Base-by-base conservation (phyloP, 2,888 invertebrate genomes). In the Apamea sordens region DNA sequence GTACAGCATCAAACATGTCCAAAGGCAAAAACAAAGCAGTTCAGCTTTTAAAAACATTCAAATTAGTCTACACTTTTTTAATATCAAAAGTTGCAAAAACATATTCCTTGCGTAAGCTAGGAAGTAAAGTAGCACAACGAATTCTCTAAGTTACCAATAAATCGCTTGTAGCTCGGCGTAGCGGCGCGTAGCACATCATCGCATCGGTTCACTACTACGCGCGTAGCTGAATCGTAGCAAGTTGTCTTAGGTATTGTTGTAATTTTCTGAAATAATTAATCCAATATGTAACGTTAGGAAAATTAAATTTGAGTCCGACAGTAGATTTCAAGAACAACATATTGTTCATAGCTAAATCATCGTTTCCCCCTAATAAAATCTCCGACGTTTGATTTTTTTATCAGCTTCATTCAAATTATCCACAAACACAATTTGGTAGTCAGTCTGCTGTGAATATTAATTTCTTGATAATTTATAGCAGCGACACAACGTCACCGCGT, bases 401-500 rank as follows among this genome's bases (percentile, higher is more conserved):
- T 47, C 10, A 59, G 28, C 18, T 50, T 32, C 47, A 24, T 56
- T 41, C 11, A 74, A 82, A 74, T 65, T 28, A 82, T 59, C 56
- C 15, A 24, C 10, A 70, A 72, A 78, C 59, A 78, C 44, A 71
- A 71, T 68, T 80, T 41, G 53, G n/a, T 47, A 56, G 47, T 32
- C 59, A 61, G 41, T 64, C 56, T 61, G 36, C 28, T 28, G 59
- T 68, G 71, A 80, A 73, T 81, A 75, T 73, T 80, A 85, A 75
- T 81, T 80, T 56, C 53, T 76, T 76, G 41, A 65, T 73, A 69
- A 73, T 80, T 80, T 75, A 76, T 76, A 68, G 71, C 41, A 36
- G 50, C 11, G 53, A 64, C 63, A 69, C 41, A 36, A 73, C 36
- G 65, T 67, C 69, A 73, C 70, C 8, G 36, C 28, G 13, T 59